Conservation (phyloP, 1,140 invertebrate genomes). For the Drosophila prosaltans region DNA sequence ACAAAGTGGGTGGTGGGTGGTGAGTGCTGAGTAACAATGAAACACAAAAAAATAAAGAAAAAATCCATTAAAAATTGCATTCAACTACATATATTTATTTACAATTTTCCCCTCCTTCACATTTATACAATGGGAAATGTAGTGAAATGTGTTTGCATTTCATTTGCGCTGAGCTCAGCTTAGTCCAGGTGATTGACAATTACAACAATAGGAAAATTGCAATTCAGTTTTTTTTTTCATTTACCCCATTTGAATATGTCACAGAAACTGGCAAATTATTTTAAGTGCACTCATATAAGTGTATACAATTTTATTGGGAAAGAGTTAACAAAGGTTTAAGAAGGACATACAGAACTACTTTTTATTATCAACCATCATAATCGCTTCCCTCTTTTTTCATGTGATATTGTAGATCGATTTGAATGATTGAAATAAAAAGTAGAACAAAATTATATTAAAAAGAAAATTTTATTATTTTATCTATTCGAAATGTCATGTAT, state of each 20-base stretch:
- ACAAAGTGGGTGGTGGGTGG: constrained; percentile 10
- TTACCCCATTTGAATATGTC: neutral
- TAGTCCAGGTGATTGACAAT: constrained; percentile 34
- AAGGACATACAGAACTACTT: too few relatives aligned
- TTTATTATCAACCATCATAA: too few relatives aligned
- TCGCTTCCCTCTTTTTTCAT: too few relatives aligned
- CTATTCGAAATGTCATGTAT: too few relatives aligned
- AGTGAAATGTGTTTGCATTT: constrained; percentile 52
- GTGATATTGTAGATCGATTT: too few relatives aligned
- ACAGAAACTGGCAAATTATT: neutral
- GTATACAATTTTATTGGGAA: too few relatives aligned
- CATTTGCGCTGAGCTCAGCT: constrained; percentile 40
- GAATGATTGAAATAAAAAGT: too few relatives aligned
- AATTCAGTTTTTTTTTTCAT: neutral
- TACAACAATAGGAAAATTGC: constrained; percentile 22
- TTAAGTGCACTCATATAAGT: too few relatives aligned
- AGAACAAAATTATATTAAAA: too few relatives aligned
- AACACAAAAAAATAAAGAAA: constrained; percentile 24
- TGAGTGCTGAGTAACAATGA: constrained; percentile 27
- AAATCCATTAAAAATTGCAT: constrained; percentile 40
- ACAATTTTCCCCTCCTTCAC: constrained; percentile 37
- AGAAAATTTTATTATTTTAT: too few relatives aligned
- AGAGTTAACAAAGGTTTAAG: too few relatives aligned
- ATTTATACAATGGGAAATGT: constrained; percentile 47
- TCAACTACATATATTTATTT: constrained; percentile 46